Evolutionary conservation across 2,113 vertebrate species (phyloP).

Genomic region (Xiphophorus hellerii): DNA sequence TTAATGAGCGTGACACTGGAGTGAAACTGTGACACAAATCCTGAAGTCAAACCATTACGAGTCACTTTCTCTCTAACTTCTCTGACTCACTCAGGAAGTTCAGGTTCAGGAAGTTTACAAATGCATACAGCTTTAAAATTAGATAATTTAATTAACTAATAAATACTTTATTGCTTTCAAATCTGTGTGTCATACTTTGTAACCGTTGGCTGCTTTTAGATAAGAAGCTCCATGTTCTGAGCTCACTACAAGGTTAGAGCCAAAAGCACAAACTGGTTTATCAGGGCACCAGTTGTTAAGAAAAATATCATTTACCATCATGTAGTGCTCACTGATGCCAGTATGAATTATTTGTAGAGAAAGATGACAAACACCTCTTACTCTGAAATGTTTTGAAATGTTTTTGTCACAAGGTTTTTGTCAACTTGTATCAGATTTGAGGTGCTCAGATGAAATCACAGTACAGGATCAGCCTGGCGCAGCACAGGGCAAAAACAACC

Average conservation of each 20-base stretch:
- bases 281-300: neutral
- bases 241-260: neutral
- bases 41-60: slow-evolving; percentile 31
- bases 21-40: slow-evolving; percentile 32
- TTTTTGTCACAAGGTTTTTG: neutral
- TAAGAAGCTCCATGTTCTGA: neutral
- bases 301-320: neutral
- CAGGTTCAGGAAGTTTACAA: slow-evolving; percentile 33
- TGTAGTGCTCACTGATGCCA: neutral
- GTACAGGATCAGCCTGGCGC: neutral
- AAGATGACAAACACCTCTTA: neutral
- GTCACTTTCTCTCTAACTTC: slow-evolving; percentile 55
- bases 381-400: neutral
- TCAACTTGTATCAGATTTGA: neutral
- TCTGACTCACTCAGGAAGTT: slow-evolving; percentile 39
- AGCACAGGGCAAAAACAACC: too few relatives aligned
- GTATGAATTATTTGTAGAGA: neutral
- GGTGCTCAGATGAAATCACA: neutral
- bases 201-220: neutral
- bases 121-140: neutral
- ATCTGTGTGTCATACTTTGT: neutral
- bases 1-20: neutral
- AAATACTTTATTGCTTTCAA: neutral
- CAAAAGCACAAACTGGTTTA: neutral
- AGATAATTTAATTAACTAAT: slow-evolving; percentile 11